Base-by-base conservation (phyloP, 2,113 vertebrate species). In the Empidonax traillii region DNA sequence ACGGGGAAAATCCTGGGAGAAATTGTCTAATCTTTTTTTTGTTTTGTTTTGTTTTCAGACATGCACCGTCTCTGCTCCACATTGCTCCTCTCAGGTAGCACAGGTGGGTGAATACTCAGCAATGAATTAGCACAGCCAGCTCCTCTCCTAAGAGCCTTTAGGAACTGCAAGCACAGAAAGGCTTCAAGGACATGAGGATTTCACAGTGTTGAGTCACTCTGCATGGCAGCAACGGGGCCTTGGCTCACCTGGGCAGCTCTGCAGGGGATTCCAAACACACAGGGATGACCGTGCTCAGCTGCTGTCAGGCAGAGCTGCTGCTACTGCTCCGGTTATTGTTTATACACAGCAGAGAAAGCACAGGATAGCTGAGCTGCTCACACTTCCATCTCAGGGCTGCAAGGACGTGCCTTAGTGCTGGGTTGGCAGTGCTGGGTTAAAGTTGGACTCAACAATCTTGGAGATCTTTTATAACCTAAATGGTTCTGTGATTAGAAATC, bases 1-100 rank as follows among this genome's bases (percentile, higher is more conserved):
- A 97, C 35, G 5, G 92, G 78, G 75, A 84, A 89, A 94, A 79
- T 74, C 97, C 94, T 41, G 82, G 86, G 96, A 97, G 96, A 96
- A 96, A 96, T 71, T 9, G 65, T 78, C 83, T 92, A 74, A 24
- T 76, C 66, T 87, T 22, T 53, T 69, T 63, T 47, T 47, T 12
- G 35, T 35, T 35, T 35, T 35, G 35, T 31, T 51, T 19, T 28
- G 67, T 93, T 71, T 93, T 88, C 12, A 49, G 85, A 78, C 62
- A 49, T 16, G 56, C 46, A 22, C 7, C 1, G 14, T 76, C 33
- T 53, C 67, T 15, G 86, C 44, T 85, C 61, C 14, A 15, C 76
- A 16, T 27, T 14, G 62, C 46, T 52, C n/a, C 31, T 66, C 87
- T 41, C 52, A 85, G 92, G 88, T 37, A 75, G 78, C 19, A n/a